These are phyloP conservation scores for Orbicella faveolata DNA, from an alignment of 64 coral and sea anemone species.

Conservation along the genomic window DNA sequence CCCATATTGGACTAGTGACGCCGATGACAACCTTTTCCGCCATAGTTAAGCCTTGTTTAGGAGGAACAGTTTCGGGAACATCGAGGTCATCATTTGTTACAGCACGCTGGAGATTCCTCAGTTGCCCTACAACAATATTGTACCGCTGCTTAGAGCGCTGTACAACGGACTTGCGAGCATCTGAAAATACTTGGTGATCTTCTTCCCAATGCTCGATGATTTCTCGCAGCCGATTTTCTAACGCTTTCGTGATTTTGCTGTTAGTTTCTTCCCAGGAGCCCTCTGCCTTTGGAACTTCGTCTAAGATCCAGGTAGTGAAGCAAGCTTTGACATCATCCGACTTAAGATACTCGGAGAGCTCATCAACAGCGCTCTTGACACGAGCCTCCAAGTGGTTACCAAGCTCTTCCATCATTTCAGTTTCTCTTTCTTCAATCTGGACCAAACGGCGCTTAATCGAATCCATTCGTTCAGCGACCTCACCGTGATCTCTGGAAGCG, in stretches of 20 bases:
- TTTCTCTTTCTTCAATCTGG: not conserved
- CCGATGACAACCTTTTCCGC: conserved; percentile 13
- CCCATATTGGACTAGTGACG: conserved; percentile 26
- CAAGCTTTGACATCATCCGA: not conserved
- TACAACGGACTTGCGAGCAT: not conserved
- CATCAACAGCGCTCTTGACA: not conserved
- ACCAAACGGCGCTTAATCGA: not conserved
- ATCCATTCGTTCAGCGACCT: not conserved
- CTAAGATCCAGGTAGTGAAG: conserved; percentile 10
- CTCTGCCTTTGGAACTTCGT: conserved; percentile 16
- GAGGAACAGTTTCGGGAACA: not conserved
- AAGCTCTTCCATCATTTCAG: not conserved
- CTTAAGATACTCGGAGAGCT: not conserved
- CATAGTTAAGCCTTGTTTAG: not conserved
- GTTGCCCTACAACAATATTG: conserved; percentile 2
- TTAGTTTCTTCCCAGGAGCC: conserved; percentile 1
- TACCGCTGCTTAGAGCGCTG: conserved; percentile 11
- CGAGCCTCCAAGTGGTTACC: not conserved
- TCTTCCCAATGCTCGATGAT: conserved; percentile 40
- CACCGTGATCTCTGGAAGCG: not conserved
- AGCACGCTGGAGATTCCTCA: not conserved
- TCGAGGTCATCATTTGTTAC: not conserved
- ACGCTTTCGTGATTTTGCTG: not conserved
- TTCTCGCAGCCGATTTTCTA: not conserved
- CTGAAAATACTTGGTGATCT: conserved; percentile 10